Evolutionary conservation across 2,888 invertebrate genomes (phyloP), one percentile per base, ranked within the genome.

Genomic region (Congeria kusceri): DNA sequence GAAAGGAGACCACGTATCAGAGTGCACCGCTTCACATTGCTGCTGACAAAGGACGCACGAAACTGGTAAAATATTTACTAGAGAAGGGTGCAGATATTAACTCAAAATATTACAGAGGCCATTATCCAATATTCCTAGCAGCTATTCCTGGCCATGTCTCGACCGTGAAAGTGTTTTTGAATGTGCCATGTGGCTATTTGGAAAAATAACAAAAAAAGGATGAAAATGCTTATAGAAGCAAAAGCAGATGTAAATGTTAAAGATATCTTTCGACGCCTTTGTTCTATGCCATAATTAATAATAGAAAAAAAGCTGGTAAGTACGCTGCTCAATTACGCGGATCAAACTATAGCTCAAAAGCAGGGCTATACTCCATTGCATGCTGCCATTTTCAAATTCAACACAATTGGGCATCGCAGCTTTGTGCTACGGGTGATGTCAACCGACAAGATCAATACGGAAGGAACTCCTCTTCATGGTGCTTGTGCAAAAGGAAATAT

Each of bases 1-100:
- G 44, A 5, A 65, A 53, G 25, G 57, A 58, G n/a, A 47, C 58
- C 3, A 73, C 70, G 53, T 80, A 70, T 47, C 77, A 77, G 49
- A 59, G 74, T 53, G 70, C 77, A 3, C 80, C 80, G 46, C 29
- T 80, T 25, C 80, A 80, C 28, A 59, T 70, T 20, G 77, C 80
- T 18, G 65, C 47, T 29, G 80, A 80, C 67, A 29, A 70, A 25
- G 73, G 67, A 11, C 23, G 39, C 3, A 0, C 20, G 15, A 27
- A 32, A 44, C 28, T 63, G 20, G 70, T 71, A 25, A 18, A 71
- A n/a, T 5, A 32, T 5, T 44, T 81, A 4, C 46, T 81, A 0
- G 9, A 49, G 5, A 63, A 67, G 20, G 71, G 74, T 3, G 74
- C 74, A 18, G 18, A 32, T 7, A 23, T 72, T 0, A 59, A 59